Base-by-base conservation (phyloP, 2,888 invertebrate species). In the Cantharis flavilabris region DNA sequence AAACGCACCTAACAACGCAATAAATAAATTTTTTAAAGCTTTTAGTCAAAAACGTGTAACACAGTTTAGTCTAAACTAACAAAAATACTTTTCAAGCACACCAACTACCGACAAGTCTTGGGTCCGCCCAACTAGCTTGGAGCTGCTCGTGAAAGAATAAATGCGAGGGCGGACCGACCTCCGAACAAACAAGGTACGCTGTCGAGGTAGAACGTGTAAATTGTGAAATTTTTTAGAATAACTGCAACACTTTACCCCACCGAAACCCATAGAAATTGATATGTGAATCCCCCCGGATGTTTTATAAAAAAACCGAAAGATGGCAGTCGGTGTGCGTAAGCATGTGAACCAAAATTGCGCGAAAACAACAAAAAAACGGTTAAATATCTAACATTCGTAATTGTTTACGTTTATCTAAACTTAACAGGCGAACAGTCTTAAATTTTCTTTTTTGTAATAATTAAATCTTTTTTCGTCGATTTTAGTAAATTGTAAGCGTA, bases 351-450 rank as follows among this genome's bases (percentile, higher is more conserved):
- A n/a, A 49, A 49, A n/a, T 49, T 13, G 49, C 49, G 49, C 49
- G 13, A 49, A 49, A 49, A 7, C 13, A 49, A 49, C 49, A 20
- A 20, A 20, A n/a, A 11, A n/a, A 49, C 49, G 49, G 49, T 49
- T 49, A 49, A 49, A 49, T 49, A 49, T 49, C 49, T 49, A 49
- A 49, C 49, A 49, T 49, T 49, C 49, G 49, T 64, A 49, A 75
- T 70, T 70, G 77, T 75, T 49, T 70, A 70, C 49, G 72, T 77
- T 77, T 71, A 63, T 62, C 72, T 83, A 65, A 83, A 83, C 81
- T 83, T 82, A 84, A 84, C 82, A 83, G 83, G 84, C 79, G 79
- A 84, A 84, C 85, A 85, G 84, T 85, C 85, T 85, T 85, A 82
- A 80, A 49, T 49, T 49, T 49, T 49, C 49, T 49, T 49, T 79